A percentile compares a stretch with the other conserved stretches of the same genome.
Conservation (phyloP, 2,113 vertebrate genomes). For the Dolichallabes microphthalmus region DNA sequence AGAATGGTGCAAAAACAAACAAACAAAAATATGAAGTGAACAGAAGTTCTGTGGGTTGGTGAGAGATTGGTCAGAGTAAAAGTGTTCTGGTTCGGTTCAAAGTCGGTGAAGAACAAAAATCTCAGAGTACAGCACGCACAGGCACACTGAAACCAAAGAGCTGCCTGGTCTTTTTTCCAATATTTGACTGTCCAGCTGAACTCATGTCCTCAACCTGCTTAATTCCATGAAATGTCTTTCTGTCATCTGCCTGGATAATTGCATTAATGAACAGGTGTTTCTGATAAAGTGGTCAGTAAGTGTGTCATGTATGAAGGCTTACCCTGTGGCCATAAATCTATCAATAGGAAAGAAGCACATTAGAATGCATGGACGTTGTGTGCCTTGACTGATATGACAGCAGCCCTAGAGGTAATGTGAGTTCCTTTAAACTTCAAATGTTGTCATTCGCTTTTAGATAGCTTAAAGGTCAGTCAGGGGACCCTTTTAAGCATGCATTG, state of each 20-base stretch:
- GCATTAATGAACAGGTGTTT: neutral
- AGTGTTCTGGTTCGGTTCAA: neutral
- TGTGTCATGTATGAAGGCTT: neutral
- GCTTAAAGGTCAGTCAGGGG: conserved; percentile 34
- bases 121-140: neutral
- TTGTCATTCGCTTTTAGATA: conserved; percentile 33
- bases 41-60: neutral
- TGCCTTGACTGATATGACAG: conserved; percentile 42
- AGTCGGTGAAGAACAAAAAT: neutral
- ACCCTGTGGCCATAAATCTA: neutral
- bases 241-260: neutral
- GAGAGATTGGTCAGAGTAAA: neutral
- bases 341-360: conserved; percentile 11
- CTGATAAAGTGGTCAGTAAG: neutral
- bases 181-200: neutral
- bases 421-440: conserved; percentile 45
- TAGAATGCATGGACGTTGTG: conserved; percentile 26
- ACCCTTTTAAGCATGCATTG: conserved; percentile 42
- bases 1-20: neutral
- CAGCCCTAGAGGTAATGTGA: conserved; percentile 32
- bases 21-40: neutral
- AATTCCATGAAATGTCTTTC: neutral
- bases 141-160: neutral
- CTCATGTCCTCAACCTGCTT: neutral
- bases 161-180: neutral